phyloP scores from a whole-genome alignment of 2,888 invertebrate genomes.

The Cheilosia grossa region DNA sequence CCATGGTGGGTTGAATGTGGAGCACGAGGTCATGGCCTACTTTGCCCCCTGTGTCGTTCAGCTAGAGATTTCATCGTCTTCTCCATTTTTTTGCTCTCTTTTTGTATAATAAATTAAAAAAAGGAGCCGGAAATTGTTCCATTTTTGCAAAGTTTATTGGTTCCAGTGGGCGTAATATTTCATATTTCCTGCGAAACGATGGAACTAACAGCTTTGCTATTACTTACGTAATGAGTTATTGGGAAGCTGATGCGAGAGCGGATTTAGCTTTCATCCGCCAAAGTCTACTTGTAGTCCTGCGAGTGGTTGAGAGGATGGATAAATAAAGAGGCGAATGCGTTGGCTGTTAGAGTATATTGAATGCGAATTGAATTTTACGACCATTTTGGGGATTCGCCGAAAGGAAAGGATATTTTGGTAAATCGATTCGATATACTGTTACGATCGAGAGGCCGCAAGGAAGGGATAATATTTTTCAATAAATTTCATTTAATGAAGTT shows the following conservation, averaged over 20 bases:
- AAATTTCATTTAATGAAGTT: conserved; percentile 74
- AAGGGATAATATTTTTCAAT: conserved; percentile 61
- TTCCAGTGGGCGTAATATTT: conserved; percentile 72
- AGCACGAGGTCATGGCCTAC: conserved; percentile 68
- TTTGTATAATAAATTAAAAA: conserved; percentile 54
- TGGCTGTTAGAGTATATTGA: conserved; percentile 39
- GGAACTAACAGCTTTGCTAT: conserved; percentile 73
- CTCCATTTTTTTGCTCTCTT: conserved; percentile 26
- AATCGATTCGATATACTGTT: conserved; percentile 36
- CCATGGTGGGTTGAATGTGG: conserved; percentile 42
- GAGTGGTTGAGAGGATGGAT: not conserved
- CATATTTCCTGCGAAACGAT: conserved; percentile 72
- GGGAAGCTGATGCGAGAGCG: conserved; percentile 14
- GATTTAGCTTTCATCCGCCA: conserved; percentile 42
- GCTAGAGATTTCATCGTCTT: conserved; percentile 12
- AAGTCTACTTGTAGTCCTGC: conserved; percentile 7
- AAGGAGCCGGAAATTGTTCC: conserved; percentile 56
- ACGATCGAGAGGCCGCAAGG: not conserved
- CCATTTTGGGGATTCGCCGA: conserved; percentile 64
- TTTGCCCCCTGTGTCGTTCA: conserved; percentile 7
- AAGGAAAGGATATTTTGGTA: conserved; percentile 40
- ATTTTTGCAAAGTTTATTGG: conserved; percentile 72
- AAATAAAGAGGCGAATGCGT: conserved; percentile 6
- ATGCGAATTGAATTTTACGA: conserved; percentile 71
- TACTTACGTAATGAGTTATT: conserved; percentile 73